These are phyloP conservation scores for Ctenicera cuprea DNA, from an alignment of 2,888 invertebrate genomes.

Conservation along the genomic window DNA sequence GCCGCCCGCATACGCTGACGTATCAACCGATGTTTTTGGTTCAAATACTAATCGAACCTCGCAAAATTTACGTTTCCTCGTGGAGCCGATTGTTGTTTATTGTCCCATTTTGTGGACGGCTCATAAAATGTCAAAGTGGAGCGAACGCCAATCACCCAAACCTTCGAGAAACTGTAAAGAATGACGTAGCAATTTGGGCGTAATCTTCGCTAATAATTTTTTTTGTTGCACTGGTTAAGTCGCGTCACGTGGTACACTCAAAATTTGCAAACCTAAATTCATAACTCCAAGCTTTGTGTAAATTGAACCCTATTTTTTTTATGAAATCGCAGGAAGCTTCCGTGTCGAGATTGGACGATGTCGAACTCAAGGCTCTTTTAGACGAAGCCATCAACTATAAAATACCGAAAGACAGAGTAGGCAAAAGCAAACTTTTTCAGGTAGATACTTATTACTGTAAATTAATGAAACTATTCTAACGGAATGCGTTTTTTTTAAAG, in stretches of 20 bases:
- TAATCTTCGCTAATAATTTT: conserved; percentile 45
- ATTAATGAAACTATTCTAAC: background rate
- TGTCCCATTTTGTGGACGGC: background rate
- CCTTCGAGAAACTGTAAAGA: conserved; percentile 28
- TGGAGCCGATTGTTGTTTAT: background rate
- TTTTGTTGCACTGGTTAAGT: conserved; percentile 23
- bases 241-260: conserved; percentile 37
- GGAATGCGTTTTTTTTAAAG: conserved; percentile 71
- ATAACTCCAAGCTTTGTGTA: too few relatives aligned
- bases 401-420: conserved; percentile 88
- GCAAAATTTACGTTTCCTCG: conserved; percentile 1
- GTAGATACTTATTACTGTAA: conserved; percentile 71
- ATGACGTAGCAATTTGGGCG: conserved; percentile 54
- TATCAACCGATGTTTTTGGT: conserved; percentile 56
- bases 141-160: background rate
- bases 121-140: background rate
- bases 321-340: conserved; percentile 55
- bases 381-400: conserved; percentile 91
- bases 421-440: conserved; percentile 89
- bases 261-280: background rate
- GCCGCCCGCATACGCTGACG: conserved; percentile 58
- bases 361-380: conserved; percentile 83
- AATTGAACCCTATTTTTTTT: background rate
- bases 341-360: conserved; percentile 80
- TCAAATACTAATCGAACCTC: conserved; percentile 33